phyloP scores from a whole-genome alignment of 2,888 invertebrate species.

The Zeuzera pyrina region DNA sequence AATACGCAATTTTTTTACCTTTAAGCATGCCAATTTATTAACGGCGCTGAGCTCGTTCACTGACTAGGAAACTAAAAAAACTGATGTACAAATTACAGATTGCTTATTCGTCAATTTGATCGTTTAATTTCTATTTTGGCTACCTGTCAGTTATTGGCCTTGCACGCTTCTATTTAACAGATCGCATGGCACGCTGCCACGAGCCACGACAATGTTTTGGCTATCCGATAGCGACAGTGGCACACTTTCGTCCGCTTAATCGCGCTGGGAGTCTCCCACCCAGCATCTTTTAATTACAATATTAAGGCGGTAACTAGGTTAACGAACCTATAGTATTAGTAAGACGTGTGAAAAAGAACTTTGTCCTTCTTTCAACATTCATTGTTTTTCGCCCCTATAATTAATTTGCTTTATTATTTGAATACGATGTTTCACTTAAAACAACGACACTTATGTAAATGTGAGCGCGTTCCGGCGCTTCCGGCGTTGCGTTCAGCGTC shows the following conservation, averaged over 20 bases:
- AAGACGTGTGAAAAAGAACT: conserved; percentile 56
- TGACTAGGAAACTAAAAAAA: too few species aligned
- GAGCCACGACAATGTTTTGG: conserved; percentile 56
- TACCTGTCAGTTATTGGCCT: conserved; percentile 60
- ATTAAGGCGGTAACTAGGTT: conserved; percentile 62
- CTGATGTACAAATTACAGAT: too few species aligned
- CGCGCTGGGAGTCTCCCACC: conserved; percentile 14
- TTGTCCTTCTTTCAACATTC: conserved; percentile 39
- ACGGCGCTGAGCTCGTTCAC: too few species aligned
- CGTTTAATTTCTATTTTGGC: conserved; percentile 49
- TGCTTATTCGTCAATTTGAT: too few species aligned
- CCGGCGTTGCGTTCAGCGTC: conserved; percentile 39
- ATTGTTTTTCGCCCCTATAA: conserved; percentile 32
- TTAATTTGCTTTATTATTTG: conserved; percentile 22
- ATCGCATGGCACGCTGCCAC: conserved; percentile 56
- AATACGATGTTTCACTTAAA: conserved; percentile 5
- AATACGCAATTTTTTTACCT: too few species aligned
- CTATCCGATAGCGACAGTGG: conserved; percentile 30
- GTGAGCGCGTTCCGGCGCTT: conserved; percentile 49
- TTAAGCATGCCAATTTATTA: too few species aligned
- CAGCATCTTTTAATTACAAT: conserved; percentile 49
- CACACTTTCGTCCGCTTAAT: conserved; percentile 44
- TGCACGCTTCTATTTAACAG: conserved; percentile 48
- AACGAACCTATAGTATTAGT: conserved; percentile 58
- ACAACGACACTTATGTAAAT: conserved; percentile 36